Evolutionary conservation across 64 coral and sea anemone genomes (phyloP), one percentile per base, ranked within the genome.

Genomic region (Acropora tenuis): DNA sequence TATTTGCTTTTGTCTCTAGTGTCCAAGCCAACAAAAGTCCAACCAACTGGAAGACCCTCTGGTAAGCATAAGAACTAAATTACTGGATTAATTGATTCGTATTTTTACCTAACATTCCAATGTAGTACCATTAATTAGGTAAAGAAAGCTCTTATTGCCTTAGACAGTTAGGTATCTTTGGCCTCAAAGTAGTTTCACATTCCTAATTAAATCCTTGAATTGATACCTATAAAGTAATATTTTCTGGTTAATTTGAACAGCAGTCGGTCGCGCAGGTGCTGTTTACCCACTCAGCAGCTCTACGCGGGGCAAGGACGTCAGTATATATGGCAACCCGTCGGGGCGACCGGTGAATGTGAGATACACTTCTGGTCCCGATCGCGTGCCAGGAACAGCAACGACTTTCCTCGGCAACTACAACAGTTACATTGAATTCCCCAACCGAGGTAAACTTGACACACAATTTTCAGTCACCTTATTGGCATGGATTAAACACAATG

Each of bases 381-480:
- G 91, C 46, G 78, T 77, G 40, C 87, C 52, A 11, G 95, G 95
- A 3, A 79, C 92, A 15, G 73, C 94, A 53, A 75, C 87, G 18
- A 69, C 47, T 10, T 98, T 98, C 61, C 80, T 53, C 43, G 95
- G 95, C 41, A 53, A 41, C 0, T 5, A 30, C 13, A 83, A 94
- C 88, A 98, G 95, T 74, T 98, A 89, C 53, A 90, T 94, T 44
- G 47, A 94, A 55, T 93, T 98, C 18, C 89, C 92, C 18, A 98
- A 98, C 86, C 13, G 84, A 8, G 93, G 88, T 55, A 89, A 84
- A 79, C 55, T 98, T 30, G 96, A 98, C 61, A 90, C 96, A 0
- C n/a, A 19, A 6, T 55, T 52, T 30, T 91, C 89, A 47, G 86
- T 91, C 40, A 98, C 96, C 3, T 48, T 98, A 2, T 46, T 94